Base-by-base conservation (phyloP, 2,113 vertebrate species). In the Cettia cetti region DNA sequence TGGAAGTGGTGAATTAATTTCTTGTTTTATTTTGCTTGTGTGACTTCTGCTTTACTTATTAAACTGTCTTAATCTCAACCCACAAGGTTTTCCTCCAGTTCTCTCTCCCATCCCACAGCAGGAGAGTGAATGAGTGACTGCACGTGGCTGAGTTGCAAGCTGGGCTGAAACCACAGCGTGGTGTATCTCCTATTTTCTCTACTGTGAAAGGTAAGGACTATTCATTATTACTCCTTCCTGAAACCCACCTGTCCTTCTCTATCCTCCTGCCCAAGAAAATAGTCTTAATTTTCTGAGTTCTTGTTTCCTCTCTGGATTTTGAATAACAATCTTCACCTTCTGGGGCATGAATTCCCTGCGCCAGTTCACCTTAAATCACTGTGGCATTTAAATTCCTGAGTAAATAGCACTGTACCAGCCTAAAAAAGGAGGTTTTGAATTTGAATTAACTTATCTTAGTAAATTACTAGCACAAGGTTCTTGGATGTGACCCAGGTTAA, bases 101-200 rank as follows among this genome's bases (percentile, higher is more conserved):
- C 27, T 83, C 49, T 63, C 18, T 6, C 22, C 15, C 42, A 77
- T 63, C 31, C 31, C 42, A 49, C 27, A 1, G 11, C 0, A 0
- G 13, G 11, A n/a, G 16, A 66, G 35, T 16, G 63, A 42, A 49
- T 37, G 42, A 70, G 26, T 83, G n/a, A 22, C 56, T 70, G 13
- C 31, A 7, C 37, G 49, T 42, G 27, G 6, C 22, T 77, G 71
- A 49, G 15, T 11, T 35, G 5, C 26, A 42, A 53, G 15, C 27
- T 42, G 49, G 27, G 15, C 10, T 63, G 56, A 21, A 69, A 42
- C 35, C 47, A 28, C 28, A 28, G 18, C 13, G 28, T 6, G 19
- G 20, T 50, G 3, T 10, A 47, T 45, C 42, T 89, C 30, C 20
- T 64, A 0, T 77, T 86, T 91, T 84, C 18, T 86, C 52, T 47